Conservation (phyloP, 1,140 invertebrate species). For the Gryllus bimaculatus region DNA sequence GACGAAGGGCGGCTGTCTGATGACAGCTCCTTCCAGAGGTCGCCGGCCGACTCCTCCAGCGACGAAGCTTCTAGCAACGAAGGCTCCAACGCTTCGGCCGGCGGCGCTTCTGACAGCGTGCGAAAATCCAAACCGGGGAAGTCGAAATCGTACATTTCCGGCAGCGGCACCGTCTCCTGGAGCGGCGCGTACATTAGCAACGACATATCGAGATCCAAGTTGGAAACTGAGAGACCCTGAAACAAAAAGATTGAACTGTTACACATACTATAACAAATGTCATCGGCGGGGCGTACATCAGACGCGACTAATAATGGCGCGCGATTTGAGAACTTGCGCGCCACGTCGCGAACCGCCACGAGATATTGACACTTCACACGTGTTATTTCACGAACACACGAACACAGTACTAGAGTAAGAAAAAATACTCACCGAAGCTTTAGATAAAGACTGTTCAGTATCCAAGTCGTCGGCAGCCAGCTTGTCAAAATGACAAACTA, state of each 20-base stretch:
- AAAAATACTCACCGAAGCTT: neutral
- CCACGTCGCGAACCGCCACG: too few species aligned
- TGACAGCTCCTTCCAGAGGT: neutral
- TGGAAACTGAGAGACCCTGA: neutral
- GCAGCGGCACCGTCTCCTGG: neutral
- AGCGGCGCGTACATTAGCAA: neutral
- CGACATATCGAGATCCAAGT: neutral
- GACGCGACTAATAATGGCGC: neutral
- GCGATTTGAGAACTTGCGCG: neutral
- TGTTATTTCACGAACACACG: neutral
- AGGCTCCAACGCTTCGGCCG: neutral
- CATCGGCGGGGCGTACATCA: neutral
- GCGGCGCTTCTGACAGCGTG: neutral
- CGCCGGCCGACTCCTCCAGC: neutral
- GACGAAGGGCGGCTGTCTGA: neutral
- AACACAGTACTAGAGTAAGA: neutral
- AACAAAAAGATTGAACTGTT: neutral
- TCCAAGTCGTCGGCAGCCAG: neutral
- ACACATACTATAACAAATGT: neutral
- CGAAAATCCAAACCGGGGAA: neutral
- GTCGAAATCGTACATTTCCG: neutral
- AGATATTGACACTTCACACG: neutral
- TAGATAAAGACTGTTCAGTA: neutral
- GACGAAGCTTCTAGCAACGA: neutral
- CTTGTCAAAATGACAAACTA: neutral